Evolutionary conservation across 2,113 vertebrate genomes (phyloP).

Genomic region (Rhinoptilus africanus): DNA sequence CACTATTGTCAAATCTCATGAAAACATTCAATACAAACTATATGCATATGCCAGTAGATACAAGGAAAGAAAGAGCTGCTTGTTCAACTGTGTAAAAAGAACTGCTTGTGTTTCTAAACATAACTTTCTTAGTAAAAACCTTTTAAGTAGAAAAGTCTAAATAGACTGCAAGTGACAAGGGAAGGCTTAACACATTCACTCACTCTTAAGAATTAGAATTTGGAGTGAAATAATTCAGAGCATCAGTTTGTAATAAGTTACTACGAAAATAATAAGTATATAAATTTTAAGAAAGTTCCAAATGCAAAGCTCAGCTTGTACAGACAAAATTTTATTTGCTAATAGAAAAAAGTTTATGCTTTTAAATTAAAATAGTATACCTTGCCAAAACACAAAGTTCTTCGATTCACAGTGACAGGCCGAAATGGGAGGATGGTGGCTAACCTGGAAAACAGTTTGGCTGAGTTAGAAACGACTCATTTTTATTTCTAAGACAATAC

Average conservation of each 20-base stretch:
- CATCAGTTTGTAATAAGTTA: neutral
- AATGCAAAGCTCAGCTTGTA: neutral
- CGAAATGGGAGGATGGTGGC: constrained; percentile 98
- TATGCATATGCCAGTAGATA: neutral
- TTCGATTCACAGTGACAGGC: constrained; percentile 99
- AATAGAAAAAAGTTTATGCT: neutral
- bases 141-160: neutral
- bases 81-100: neutral
- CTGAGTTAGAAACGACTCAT: neutral
- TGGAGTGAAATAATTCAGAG: neutral
- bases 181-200: neutral
- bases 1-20: neutral
- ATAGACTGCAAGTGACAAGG: neutral
- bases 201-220: neutral
- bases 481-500: neutral
- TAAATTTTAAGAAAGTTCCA: neutral
- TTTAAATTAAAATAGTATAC: constrained; percentile 74
- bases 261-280: neutral
- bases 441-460: constrained; percentile 83
- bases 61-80: neutral
- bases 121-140: neutral
- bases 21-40: neutral
- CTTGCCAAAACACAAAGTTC: constrained; percentile 99
- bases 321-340: neutral
- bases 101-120: neutral